These are phyloP conservation scores for Felis chaus DNA, from an alignment of 2,113 vertebrate genomes.

Conservation along the genomic window DNA sequence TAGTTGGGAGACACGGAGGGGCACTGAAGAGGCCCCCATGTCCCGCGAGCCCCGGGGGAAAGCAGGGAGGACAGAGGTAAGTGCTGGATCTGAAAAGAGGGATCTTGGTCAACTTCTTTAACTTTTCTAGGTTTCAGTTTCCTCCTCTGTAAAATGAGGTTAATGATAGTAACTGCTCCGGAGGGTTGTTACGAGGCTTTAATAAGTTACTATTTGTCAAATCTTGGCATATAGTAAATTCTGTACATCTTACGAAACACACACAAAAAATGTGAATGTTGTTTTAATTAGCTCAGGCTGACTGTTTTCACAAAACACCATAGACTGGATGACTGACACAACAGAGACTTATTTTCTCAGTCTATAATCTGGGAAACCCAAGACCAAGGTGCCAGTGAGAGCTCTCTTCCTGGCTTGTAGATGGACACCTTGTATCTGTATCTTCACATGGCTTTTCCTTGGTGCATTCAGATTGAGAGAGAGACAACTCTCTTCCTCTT, in stretches of 20 bases:
- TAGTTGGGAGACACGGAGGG: background rate
- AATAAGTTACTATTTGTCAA: background rate
- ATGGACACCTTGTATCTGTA: too few relatives aligned
- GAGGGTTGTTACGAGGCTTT: background rate
- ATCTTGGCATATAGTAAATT: background rate
- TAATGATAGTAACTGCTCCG: background rate
- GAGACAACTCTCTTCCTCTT: background rate
- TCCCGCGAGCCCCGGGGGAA: background rate
- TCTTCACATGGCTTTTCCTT: background rate
- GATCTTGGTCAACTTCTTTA: background rate
- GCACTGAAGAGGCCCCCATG: background rate
- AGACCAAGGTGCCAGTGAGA: background rate
- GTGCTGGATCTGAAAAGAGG: background rate
- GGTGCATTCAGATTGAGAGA: background rate
- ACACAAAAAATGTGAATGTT: background rate
- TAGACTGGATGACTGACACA: background rate
- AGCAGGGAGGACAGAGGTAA: background rate
- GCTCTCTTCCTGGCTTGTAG: background rate
- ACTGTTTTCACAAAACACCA: background rate
- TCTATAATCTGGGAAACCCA: background rate
- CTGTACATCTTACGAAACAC: background rate
- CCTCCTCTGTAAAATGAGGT: background rate
- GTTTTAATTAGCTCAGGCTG: background rate
- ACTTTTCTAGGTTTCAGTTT: background rate
- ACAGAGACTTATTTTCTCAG: background rate